These are phyloP conservation scores for Oreochromis niloticus DNA, from an alignment of 2,113 vertebrate genomes.

Conservation along the genomic window DNA sequence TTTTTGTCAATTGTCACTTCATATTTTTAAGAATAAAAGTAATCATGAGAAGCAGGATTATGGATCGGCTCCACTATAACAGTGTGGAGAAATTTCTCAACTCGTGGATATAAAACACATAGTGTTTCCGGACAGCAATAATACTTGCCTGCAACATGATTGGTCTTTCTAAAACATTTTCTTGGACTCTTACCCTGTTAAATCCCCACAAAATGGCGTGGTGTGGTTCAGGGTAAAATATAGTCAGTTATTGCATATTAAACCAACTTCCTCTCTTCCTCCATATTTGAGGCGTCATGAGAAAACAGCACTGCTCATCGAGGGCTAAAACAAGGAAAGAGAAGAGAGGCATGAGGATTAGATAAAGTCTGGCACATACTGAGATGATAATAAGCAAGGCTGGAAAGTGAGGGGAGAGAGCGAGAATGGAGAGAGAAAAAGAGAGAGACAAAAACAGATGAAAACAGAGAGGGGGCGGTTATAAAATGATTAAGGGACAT, in stretches of 20 bases:
- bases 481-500: slow-evolving; percentile 49
- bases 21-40: not conserved
- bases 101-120: not conserved
- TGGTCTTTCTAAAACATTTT: not conserved
- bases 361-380: slow-evolving; percentile 49
- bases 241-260: not conserved
- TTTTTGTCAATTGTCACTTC: not conserved
- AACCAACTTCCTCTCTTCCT: not conserved
- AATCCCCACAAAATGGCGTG: not conserved
- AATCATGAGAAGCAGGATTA: not conserved
- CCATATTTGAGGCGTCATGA: slow-evolving; percentile 25
- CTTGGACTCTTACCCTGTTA: not conserved
- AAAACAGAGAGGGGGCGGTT: slow-evolving; percentile 50
- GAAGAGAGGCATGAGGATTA: slow-evolving; percentile 39
- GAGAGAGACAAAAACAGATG: slow-evolving; percentile 19
- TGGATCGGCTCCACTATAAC: not conserved
- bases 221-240: not conserved
- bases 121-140: not conserved
- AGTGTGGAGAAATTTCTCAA: not conserved
- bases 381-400: slow-evolving; percentile 57
- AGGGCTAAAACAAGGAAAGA: slow-evolving; percentile 41
- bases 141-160: not conserved
- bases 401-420: slow-evolving; percentile 11
- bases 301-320: slow-evolving; percentile 15
- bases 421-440: not conserved